phyloP scores from a whole-genome alignment of 2,888 invertebrate genomes.

The Lithophane leautieri region DNA sequence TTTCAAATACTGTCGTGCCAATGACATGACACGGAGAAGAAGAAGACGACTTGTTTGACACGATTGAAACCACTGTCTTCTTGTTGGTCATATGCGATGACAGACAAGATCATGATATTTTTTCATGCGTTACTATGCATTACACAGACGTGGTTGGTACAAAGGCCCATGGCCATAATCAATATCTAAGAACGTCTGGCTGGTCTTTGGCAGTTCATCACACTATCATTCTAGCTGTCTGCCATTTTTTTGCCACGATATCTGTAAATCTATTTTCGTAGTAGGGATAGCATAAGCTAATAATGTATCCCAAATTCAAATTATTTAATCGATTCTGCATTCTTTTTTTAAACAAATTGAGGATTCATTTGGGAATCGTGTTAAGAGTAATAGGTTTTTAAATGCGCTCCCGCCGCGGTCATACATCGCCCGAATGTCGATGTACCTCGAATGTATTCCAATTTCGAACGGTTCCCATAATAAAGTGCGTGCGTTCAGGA shows the following conservation, averaged over 20 bases:
- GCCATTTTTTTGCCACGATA: not conserved
- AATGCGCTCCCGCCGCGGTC: constrained; percentile 74
- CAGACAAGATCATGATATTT: not conserved
- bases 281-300: constrained; percentile 39
- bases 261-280: not conserved
- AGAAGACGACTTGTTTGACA: not conserved
- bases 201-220: not conserved
- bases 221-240: not conserved
- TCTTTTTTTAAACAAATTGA: constrained; percentile 79
- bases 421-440: constrained; percentile 77
- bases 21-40: not conserved
- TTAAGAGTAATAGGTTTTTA: constrained; percentile 86
- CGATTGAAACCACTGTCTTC: not conserved
- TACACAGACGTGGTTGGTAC: no score
- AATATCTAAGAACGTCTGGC: not conserved
- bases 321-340: constrained; percentile 73
- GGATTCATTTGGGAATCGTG: constrained; percentile 73
- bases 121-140: not conserved
- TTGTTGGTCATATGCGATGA: no score
- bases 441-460: constrained; percentile 61
- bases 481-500: constrained; percentile 13
- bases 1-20: no score
- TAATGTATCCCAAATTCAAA: constrained; percentile 63
- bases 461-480: constrained; percentile 33
- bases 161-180: no score